Base-by-base conservation (phyloP, 2,113 vertebrate genomes). In the Ptyas mucosa region DNA sequence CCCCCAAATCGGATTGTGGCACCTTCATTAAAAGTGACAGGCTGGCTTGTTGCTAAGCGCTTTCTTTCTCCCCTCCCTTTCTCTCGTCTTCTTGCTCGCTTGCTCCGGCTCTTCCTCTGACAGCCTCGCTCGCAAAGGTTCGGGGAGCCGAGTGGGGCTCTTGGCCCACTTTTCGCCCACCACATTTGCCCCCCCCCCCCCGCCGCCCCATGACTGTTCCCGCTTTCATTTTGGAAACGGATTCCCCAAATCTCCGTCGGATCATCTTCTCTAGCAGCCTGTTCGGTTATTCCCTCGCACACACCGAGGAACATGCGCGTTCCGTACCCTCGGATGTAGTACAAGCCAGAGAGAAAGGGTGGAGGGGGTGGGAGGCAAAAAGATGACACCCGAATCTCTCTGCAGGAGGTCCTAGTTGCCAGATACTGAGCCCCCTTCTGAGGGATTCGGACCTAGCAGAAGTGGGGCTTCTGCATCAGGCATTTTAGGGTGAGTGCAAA, bases 371-470 rank as follows among this genome's bases (percentile, higher is more conserved):
- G 52, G 43, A 5, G 1, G 52, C 6, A 18, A 51, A 2, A 51
- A 1, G 6, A 51, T 18, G 49, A 21, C 6, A 18, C 11, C 39
- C 2, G 15, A 55, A 3, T 39, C 52, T 9, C 1, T 9, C 3
- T 3, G 93, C 94, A 69, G 86, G 23, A 53, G 18, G 94, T 24
- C 91, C 89, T 64, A 7, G 3, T 6, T 94, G 93, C 92, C 61
- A 39, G 85, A 89, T 94, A 91, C 43, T 64, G 85, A 93, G 92
- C 69, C 54, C 43, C 90, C 95, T 94, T 81, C n/a, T 34, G 53
- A 92, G 26, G 91, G 92, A 91, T 57, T 89, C 87, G 94, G 64
- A 39, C 75, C 93, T 26, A 94, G 57, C 53, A 91, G 89, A 87
- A 34, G 49, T 89, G 58, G 54, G 87, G 75, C 46, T 55, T 81